phyloP scores from a whole-genome alignment of 1,140 invertebrate genomes.

The Drosophila ficusphila region DNA sequence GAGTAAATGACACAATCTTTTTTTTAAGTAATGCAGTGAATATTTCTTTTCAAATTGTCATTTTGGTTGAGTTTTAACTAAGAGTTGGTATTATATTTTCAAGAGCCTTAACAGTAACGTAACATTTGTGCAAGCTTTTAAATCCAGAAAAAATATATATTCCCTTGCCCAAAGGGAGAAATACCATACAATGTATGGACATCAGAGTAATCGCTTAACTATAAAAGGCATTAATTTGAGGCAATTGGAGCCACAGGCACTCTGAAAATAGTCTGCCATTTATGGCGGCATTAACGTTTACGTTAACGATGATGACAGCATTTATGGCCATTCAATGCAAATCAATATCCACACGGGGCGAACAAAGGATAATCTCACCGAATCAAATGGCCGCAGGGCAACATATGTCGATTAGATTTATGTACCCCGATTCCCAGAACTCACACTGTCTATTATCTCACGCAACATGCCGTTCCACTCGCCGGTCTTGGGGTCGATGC shows the following conservation, averaged over 20 bases:
- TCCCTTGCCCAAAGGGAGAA: too few species aligned
- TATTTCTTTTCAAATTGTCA: too few species aligned
- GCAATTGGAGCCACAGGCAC: not conserved
- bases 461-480: constrained; percentile 96
- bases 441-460: constrained; percentile 88
- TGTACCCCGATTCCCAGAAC: constrained; percentile 18
- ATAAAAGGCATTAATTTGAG: constrained; percentile 3
- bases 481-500: constrained; percentile 86
- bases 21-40: too few species aligned
- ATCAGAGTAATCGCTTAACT: not conserved
- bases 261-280: constrained; percentile 10
- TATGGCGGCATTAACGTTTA: constrained; percentile 19
- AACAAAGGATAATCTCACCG: constrained; percentile 22
- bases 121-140: too few species aligned
- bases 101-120: too few species aligned
- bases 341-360: constrained; percentile 19
- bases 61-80: too few species aligned
- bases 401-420: constrained; percentile 44
- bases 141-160: not conserved
- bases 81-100: too few species aligned
- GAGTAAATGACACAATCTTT: too few species aligned
- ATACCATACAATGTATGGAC: too few species aligned
- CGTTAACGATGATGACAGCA: constrained; percentile 31
- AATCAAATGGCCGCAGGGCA: constrained; percentile 34
- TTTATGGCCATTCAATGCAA: constrained; percentile 31